These are phyloP conservation scores for Thymallus thymallus DNA, from an alignment of 2,113 vertebrate species.

Conservation along the genomic window DNA sequence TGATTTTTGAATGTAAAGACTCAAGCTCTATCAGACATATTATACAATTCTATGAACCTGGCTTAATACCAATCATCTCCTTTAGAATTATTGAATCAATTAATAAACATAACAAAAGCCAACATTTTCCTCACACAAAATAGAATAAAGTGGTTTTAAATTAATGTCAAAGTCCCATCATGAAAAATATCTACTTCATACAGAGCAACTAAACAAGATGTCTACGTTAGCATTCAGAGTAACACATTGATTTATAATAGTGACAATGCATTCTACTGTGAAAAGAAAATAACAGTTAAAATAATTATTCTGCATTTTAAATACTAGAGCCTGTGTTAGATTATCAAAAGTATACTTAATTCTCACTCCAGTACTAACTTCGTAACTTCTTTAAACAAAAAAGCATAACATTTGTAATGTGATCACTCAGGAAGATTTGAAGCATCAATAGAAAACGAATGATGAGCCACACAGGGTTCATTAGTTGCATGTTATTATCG, in stretches of 20 bases:
- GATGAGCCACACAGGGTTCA: not conserved
- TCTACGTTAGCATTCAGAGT: not conserved
- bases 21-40: not conserved
- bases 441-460: not conserved
- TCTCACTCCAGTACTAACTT: not conserved
- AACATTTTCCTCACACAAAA: not conserved
- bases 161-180: not conserved
- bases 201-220: not conserved
- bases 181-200: not conserved
- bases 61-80: not conserved
- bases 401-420: not conserved
- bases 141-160: constrained; percentile 1
- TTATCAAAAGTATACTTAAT: not conserved
- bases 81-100: not conserved
- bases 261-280: not conserved
- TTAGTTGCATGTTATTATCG: not conserved
- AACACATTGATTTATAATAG: not conserved
- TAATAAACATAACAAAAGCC: not conserved
- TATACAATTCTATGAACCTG: not conserved
- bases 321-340: not conserved
- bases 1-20: constrained; percentile 17
- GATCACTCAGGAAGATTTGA: not conserved
- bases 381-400: not conserved
- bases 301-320: not conserved
- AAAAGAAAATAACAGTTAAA: not conserved